Base-by-base conservation (phyloP, 2,888 invertebrate species). In the Hoplodrina ambigua region DNA sequence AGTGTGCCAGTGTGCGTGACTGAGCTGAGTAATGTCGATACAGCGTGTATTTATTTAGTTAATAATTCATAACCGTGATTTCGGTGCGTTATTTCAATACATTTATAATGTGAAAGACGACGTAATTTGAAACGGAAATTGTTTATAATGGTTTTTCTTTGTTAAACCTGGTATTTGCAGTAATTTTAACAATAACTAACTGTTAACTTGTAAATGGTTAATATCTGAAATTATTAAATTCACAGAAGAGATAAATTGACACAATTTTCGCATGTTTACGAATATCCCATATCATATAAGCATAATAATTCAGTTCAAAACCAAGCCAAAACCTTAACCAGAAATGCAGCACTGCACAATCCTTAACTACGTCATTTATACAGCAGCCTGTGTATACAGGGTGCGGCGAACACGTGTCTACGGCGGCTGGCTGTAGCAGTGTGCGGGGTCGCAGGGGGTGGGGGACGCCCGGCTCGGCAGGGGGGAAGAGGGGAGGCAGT, bases 401-500 rank as follows among this genome's bases (percentile, higher is more conserved):
- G 92, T 86, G 90, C 88, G 91, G 89, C 88, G 90, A 87, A 88
- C 90, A 88, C 91, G 91, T 90, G 92, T 88, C 88, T 89, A 82
- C 81, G 81, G 83, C 79, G 80, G 78, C 82, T 74, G 74, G 65
- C 69, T 72, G 81, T 70, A 81, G 67, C 69, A 71, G 67, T 80
- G 73, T 78, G 76, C 78, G 11, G 63, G 79, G 77, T 70, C 76
- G 60, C 69, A 69, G 66, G 74, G 65, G 72, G 74, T 33, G 70
- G 80, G 69, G 57, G 74, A 75, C 68, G 69, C 75, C 68, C 72
- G 60, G 60, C 77, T 72, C 60, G 73, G 72, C 59, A 72, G 49
- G 62, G 57, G 66, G 46, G 72, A 65, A 67, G 72, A 49, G 71
- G 77, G 69, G 86, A 79, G 76, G 79, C 80, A 86, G 84, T 86